A percentile compares a stretch with the other conserved stretches of the same genome.
Conservation (phyloP, 2,113 vertebrate species). For the Corythoichthys intestinalis region DNA sequence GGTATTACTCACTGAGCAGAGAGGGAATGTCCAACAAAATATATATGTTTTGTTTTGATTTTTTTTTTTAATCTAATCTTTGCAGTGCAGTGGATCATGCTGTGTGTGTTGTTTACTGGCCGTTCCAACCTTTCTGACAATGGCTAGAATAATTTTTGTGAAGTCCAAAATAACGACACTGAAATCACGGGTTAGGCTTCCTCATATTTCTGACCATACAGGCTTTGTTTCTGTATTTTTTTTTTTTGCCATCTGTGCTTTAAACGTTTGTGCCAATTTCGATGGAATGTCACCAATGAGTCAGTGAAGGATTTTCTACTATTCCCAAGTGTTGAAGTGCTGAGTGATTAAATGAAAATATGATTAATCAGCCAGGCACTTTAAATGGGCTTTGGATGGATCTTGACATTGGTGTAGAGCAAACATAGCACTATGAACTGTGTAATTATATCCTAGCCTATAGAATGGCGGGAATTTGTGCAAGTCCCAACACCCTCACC, state of each 20-base stretch:
- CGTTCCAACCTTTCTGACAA: background rate
- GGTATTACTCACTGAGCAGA: slow-evolving; percentile 18
- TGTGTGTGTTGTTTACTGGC: too few relatives aligned
- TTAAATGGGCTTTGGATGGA: slow-evolving; percentile 8
- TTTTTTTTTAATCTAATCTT: background rate
- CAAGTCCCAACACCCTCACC: slow-evolving; percentile 56
- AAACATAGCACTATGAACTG: slow-evolving; percentile 27
- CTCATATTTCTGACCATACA: background rate
- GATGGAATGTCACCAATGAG: slow-evolving; percentile 16
- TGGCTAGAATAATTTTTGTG: background rate
- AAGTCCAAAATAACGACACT: background rate
- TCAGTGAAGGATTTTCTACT: slow-evolving; percentile 25
- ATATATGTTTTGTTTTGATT: background rate
- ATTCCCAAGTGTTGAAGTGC: slow-evolving; percentile 24
- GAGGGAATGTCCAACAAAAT: slow-evolving; percentile 14
- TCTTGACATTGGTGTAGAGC: slow-evolving; percentile 10
- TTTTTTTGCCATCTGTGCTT: background rate
- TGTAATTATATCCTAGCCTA: slow-evolving; percentile 46
- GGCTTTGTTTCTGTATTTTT: background rate
- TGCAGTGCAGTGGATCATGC: too few relatives aligned
- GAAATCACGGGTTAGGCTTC: background rate
- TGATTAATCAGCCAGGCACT: slow-evolving; percentile 11
- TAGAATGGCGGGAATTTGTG: slow-evolving; percentile 49
- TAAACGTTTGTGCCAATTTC: slow-evolving; percentile 12
- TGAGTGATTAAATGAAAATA: slow-evolving; percentile 13